These are phyloP conservation scores for Triplophysa dalaica DNA, from an alignment of 2,113 vertebrate genomes.

Conservation along the genomic window DNA sequence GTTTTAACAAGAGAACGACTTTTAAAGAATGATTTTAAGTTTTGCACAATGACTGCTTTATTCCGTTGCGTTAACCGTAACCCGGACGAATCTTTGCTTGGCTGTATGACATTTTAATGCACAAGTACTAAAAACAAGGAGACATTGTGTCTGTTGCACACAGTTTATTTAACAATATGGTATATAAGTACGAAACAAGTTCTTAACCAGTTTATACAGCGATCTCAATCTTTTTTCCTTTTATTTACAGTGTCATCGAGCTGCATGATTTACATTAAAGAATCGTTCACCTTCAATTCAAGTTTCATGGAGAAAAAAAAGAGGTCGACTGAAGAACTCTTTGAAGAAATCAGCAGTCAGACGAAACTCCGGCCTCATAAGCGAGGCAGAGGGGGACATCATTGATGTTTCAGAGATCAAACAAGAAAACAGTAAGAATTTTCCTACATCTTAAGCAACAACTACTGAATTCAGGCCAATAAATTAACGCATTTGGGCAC, in stretches of 20 bases:
- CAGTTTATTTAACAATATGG: constrained; percentile 99
- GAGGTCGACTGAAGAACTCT: constrained; percentile 69
- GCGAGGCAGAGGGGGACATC: constrained; percentile 24
- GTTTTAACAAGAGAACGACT: no score
- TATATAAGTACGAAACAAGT: constrained; percentile 98
- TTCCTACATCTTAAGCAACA: constrained; percentile 88
- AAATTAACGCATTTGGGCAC: constrained; percentile 48
- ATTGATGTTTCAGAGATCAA: constrained; percentile 44
- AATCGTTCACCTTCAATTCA: constrained; percentile 62
- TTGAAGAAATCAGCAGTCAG: constrained; percentile 77
- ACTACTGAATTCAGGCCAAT: constrained; percentile 51
- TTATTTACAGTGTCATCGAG: constrained; percentile 96
- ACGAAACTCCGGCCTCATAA: constrained; percentile 70
- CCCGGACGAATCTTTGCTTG: no score
- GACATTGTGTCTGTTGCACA: constrained; percentile 84
- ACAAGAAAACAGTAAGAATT: constrained; percentile 68
- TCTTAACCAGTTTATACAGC: constrained; percentile 95
- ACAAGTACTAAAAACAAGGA: neutral
- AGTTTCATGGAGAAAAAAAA: constrained; percentile 80
- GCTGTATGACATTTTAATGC: no score
- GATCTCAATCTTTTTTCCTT: constrained; percentile 91
- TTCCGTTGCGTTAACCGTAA: no score
- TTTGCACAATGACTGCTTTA: no score
- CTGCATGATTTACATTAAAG: constrained; percentile 95
- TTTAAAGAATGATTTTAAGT: no score